phyloP scores from a whole-genome alignment of 2,888 invertebrate genomes.

The Cremastobaeus sp. region DNA sequence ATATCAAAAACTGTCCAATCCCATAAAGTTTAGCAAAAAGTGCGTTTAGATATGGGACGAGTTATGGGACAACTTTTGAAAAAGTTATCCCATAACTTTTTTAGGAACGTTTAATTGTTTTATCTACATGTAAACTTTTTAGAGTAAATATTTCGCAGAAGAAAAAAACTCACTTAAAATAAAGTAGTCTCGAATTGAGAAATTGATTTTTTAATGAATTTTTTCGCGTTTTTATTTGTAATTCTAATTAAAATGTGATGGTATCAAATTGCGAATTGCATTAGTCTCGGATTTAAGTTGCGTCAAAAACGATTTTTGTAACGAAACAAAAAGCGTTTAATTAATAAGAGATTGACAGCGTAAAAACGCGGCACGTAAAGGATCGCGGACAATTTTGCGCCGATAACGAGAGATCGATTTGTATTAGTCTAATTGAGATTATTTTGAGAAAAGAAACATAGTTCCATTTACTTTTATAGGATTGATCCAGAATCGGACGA shows the following conservation, averaged over 20 bases:
- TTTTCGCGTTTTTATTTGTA: conserved; percentile 23
- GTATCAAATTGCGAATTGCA: conserved; percentile 15
- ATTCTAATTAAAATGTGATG: conserved; percentile 19
- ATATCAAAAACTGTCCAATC: no score
- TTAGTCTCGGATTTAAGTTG: conserved; percentile 13
- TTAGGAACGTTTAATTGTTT: no score
- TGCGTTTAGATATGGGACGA: no score
- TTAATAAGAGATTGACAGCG: neutral
- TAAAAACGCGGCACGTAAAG: neutral
- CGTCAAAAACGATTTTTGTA: conserved; percentile 41
- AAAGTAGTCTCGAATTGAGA: no score
- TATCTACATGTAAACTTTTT: no score
- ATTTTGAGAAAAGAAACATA: conserved; percentile 47
- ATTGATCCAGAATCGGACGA: conserved; percentile 71
- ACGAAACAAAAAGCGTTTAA: neutral
- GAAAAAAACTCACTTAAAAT: no score
- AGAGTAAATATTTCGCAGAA: no score
- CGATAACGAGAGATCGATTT: conserved; percentile 38
- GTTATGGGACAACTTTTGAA: no score
- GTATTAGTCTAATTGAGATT: conserved; percentile 51
- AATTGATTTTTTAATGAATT: no score
- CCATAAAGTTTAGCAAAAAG: no score
- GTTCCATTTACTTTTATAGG: conserved; percentile 67
- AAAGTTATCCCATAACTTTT: no score
- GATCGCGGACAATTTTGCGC: neutral